Evolutionary conservation across 1,140 invertebrate species (phyloP), one percentile per base, ranked within the genome.

Genomic region (Drosophila bocki): DNA sequence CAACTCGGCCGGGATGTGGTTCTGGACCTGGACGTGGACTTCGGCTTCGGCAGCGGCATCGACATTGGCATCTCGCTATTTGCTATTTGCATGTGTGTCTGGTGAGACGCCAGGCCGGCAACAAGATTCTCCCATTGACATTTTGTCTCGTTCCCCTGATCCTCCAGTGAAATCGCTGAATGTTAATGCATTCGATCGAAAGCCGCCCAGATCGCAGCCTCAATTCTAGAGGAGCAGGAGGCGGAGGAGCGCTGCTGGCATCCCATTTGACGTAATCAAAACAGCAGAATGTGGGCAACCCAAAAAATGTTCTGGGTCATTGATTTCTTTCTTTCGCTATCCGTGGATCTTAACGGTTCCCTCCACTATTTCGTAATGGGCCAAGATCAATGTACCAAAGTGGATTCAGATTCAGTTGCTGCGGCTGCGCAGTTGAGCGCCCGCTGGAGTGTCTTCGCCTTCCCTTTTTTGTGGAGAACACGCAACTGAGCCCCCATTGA

Each of bases 201-300:
- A 72, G 41, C 81, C 81, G 82, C 82, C 81, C 81, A 85, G 82
- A 67, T 84, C 42, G 54, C 54, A 72, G 67, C 44, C 69, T 59
- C 51, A 71, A 59, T 59, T 71, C 45, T 13, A 42, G 33, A 80
- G 62, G 37, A 56, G 58, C 26, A 33, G 29, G 11, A 32, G 59
- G 32, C 57, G 61, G 42, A 50, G 58, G 26, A 26, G 13, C 12
- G 13, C 51, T 39, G 53, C 42, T 45, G 37, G 69, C 35, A 59
- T 72, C 65, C 80, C 77, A 83, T 87, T 87, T 88, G 84, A 87
- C 84, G 84, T 87, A 87, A 87, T 87, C 83, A 87, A 70, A 54
- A 71, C 80, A 88, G 61, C 80, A 83, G 80, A 85, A 86, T 88
- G 84, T 77, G 57, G 75, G 63, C 75, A 78, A 78, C 63, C 76